Conservation (phyloP, 2,797 vertebrate genomes). For the Silurus aristotelis region DNA sequence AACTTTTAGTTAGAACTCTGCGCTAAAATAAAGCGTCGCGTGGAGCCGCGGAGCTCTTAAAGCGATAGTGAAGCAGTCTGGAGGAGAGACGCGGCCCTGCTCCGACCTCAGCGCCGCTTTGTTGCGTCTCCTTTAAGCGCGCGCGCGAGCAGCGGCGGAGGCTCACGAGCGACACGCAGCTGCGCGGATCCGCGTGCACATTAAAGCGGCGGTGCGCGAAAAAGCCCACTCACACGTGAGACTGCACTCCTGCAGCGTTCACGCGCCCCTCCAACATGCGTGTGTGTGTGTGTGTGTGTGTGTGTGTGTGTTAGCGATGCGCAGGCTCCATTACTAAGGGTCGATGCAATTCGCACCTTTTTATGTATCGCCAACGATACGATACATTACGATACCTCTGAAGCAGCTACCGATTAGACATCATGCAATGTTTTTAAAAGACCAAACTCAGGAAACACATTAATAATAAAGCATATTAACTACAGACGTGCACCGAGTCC, state of each 20-base stretch:
- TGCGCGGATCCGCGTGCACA: constrained; percentile 12
- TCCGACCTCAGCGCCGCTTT: constrained; percentile 73
- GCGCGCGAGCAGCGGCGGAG: constrained; percentile 62
- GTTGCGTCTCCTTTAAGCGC: constrained; percentile 86
- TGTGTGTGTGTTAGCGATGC: not conserved
- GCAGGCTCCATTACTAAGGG: no score
- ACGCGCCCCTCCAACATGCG: no score
- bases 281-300: no score
- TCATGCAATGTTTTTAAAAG: no score
- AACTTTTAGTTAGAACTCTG: constrained; percentile 72
- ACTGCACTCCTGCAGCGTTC: no score
- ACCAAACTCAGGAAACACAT: no score
- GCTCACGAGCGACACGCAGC: constrained; percentile 46
- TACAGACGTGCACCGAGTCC: no score
- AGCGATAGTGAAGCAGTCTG: constrained; percentile 80
- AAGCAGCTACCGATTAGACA: no score
- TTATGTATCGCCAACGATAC: no score
- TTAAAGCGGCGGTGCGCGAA: not conserved
- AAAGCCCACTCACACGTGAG: not conserved
- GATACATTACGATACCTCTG: no score
- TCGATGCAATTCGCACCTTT: no score
- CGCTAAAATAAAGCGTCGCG: constrained; percentile 66
- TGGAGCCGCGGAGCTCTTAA: constrained; percentile 83
- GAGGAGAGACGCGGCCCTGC: constrained; percentile 59
- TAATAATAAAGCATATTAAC: no score